These are phyloP conservation scores for Lasioglossum baleicum DNA, from an alignment of 1,140 invertebrate genomes.

Conservation along the genomic window DNA sequence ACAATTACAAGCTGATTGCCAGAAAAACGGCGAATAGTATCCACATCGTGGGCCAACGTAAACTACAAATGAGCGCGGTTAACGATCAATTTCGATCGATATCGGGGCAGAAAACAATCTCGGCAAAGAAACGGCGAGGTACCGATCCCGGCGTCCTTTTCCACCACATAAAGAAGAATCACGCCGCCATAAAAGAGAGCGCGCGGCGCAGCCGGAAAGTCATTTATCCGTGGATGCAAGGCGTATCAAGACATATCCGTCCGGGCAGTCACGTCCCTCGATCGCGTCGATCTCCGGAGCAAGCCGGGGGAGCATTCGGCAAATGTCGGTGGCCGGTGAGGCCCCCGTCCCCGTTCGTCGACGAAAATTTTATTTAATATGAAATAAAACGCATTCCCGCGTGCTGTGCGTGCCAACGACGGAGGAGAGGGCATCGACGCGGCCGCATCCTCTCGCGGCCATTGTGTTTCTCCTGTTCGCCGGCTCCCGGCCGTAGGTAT, in stretches of 20 bases:
- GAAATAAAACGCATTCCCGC: conserved; percentile 73
- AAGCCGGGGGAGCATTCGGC: conserved; percentile 47
- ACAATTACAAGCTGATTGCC: no score
- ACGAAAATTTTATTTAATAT: conserved; percentile 79
- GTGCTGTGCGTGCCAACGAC: conserved; percentile 74
- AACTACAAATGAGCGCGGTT: not conserved
- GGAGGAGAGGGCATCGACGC: conserved; percentile 58
- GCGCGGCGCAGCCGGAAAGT: not conserved
- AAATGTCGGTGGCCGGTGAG: conserved; percentile 58
- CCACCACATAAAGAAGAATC: not conserved
- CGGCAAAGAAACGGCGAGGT: not conserved
- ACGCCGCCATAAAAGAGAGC: not conserved
- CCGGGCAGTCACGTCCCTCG: conserved; percentile 5
- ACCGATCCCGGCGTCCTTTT: not conserved
- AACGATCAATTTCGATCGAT: not conserved
- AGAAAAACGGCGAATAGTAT: not conserved
- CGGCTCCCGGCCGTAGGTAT: conserved; percentile 62
- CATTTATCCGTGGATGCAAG: not conserved
- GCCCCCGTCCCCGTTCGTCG: not conserved
- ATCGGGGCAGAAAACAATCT: not conserved
- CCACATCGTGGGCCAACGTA: not conserved
- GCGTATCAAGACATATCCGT: conserved; percentile 31
- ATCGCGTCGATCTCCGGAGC: not conserved
- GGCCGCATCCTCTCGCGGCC: conserved; percentile 61
- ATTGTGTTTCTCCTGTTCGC: conserved; percentile 66